Base-by-base conservation (phyloP, 2,797 vertebrate genomes). In the Apogon hyalosoma region DNA sequence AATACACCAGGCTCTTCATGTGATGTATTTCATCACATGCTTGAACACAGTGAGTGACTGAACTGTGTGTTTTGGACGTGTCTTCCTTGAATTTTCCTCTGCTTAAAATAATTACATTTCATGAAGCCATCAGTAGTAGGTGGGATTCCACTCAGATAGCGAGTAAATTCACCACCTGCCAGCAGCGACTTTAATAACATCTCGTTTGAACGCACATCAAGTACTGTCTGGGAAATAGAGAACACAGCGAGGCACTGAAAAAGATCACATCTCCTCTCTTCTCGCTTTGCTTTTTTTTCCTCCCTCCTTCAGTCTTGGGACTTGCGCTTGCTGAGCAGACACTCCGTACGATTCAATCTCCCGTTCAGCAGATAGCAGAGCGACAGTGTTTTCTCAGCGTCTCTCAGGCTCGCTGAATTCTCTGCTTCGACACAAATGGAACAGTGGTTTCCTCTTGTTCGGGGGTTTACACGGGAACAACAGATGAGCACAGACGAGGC, bases 21-120 rank as follows among this genome's bases (percentile, higher is more conserved):
- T 49, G 45, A 77, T 80, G 39, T 72, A 75, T 88, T 87, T 87
- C 71, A 88, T 85, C 64, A 75, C 80, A 69, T 48, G 69, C 63
- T 73, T 79, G 63, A 74, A 71, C 63, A 49, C 40, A 76, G 24
- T 28, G 63, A 67, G 46, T 28, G 51, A 38, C 63, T n/a, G 61
- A 50, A 36, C 13, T 43, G 46, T 54, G 28, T 54, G 33, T 24
- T 55, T 52, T 75, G 41, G 33, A 36, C 3, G 33, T 3, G 7
- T 36, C 33, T 62, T 58, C 47, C 69, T 42, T n/a, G 31, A 2
- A 15, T 52, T 8, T n/a, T 56, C 21, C 18, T 10, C 6, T 2
- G 39, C 56, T 76, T 79, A 24, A n/a, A 68, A 79, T 87, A 87
- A 82, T 75, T 71, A 79, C 47, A 69, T 57, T 71, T 71, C 38